Evolutionary conservation across 2,888 invertebrate species (phyloP).

Genomic region (Heliconius cydno): DNA sequence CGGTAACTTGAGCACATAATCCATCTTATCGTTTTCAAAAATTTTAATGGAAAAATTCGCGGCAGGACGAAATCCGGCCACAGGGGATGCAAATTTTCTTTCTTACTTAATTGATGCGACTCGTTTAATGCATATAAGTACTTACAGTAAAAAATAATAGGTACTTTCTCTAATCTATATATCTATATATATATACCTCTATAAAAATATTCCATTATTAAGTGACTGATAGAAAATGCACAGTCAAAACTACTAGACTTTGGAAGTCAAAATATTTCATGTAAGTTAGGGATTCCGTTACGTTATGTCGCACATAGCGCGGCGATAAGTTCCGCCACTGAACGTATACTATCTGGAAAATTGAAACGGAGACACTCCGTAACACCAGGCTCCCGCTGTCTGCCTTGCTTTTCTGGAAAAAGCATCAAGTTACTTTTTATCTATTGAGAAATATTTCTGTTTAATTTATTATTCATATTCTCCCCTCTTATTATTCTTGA

Average conservation of each 20-base stretch:
- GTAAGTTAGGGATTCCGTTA: no score
- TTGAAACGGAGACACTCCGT: no score
- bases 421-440: neutral
- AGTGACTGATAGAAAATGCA: no score
- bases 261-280: neutral
- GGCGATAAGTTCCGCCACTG: neutral
- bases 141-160: neutral
- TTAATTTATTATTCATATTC: neutral
- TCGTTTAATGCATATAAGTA: neutral
- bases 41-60: slow-evolving; percentile 77
- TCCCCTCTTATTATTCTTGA: neutral
- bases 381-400: neutral
- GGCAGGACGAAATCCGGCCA: slow-evolving; percentile 67
- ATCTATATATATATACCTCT: no score
- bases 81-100: slow-evolving; percentile 55
- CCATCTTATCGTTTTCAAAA: slow-evolving; percentile 79
- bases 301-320: neutral
- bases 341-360: neutral
- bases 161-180: no score
- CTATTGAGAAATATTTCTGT: neutral
- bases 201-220: no score
- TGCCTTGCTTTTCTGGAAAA: neutral
- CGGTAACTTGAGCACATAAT: slow-evolving; percentile 76
- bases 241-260: no score
- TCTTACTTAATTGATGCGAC: slow-evolving; percentile 46